A percentile compares a stretch with the other conserved stretches of the same genome.
phyloP scores from a whole-genome alignment of 2,113 vertebrate genomes.

The Lampris megalopsis region DNA sequence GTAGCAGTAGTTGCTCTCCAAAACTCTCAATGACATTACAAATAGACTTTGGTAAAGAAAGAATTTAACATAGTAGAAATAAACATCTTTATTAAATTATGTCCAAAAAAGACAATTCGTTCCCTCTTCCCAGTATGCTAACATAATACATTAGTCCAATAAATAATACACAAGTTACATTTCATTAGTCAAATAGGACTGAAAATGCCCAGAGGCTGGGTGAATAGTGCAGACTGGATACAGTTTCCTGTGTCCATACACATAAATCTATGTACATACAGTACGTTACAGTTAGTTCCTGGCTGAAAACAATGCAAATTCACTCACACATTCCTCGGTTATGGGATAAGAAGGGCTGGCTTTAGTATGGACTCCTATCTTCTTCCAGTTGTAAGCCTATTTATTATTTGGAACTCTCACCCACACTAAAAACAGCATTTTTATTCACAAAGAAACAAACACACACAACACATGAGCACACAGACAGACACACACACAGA shows the following conservation, averaged over 20 bases:
- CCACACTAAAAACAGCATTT: not conserved
- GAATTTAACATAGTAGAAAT: conserved; percentile 49
- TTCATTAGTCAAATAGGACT: conserved; percentile 23
- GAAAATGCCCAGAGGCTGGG: conserved; percentile 24
- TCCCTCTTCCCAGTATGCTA: conserved; percentile 13
- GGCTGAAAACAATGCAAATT: conserved; percentile 14
- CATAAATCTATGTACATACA: conserved; percentile 35
- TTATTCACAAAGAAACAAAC: conserved; percentile 6
- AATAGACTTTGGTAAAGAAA: not conserved
- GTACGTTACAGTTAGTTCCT: conserved; percentile 10
- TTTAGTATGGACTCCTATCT: conserved; percentile 34
- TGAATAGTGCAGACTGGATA: conserved; percentile 62
- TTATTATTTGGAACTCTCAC: conserved; percentile 12
- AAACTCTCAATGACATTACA: too few relatives aligned
- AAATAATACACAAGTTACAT: conserved; percentile 44
- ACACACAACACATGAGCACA: not conserved
- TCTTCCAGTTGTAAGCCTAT: conserved; percentile 5
- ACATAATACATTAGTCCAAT: conserved; percentile 30
- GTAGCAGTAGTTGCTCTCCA: too few relatives aligned
- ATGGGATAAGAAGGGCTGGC: not conserved
- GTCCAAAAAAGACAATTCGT: conserved; percentile 38
- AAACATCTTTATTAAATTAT: conserved; percentile 72
- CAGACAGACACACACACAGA: not conserved
- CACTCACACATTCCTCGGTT: conserved; percentile 4
- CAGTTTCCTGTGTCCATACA: conserved; percentile 33